Conservation (phyloP, 2,113 vertebrate species). For the Peromyscus leucopus region DNA sequence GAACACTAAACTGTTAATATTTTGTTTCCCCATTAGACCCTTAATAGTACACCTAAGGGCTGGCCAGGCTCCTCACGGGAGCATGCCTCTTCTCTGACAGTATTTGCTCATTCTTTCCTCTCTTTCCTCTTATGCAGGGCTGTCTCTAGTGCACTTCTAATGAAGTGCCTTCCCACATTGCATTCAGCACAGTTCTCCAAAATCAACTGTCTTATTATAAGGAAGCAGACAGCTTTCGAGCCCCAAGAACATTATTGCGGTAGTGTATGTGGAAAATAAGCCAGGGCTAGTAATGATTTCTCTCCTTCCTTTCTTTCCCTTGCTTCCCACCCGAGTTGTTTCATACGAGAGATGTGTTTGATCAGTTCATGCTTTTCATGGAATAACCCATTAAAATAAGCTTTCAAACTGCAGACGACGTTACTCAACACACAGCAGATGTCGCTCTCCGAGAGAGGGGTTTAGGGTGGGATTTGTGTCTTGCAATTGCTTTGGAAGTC, state of each 20-base stretch:
- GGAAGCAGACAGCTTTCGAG: neutral
- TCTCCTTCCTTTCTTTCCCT: neutral
- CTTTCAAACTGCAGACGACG: neutral
- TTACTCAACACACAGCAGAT: neutral
- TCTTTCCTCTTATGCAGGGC: neutral
- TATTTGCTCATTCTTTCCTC: neutral
- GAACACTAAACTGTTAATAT: slow-evolving; percentile 13
- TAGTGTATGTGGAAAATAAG: neutral
- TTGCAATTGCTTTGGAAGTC: neutral
- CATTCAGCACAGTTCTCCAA: neutral
- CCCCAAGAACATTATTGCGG: neutral
- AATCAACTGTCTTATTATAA: neutral
- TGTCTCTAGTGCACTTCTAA: neutral
- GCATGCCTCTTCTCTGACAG: neutral
- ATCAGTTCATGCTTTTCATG: slow-evolving; percentile 33
- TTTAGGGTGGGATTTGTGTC: neutral
- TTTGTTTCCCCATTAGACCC: neutral
- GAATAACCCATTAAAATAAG: neutral
- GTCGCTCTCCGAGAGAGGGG: neutral
- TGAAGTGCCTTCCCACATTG: neutral
- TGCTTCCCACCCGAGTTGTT: neutral
- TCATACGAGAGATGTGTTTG: neutral
- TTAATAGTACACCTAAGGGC: neutral
- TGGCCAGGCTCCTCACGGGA: slow-evolving; percentile 25
- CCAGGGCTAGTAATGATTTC: neutral